Conservation (phyloP, 1,140 invertebrate genomes). For the Plodia interpunctella region DNA sequence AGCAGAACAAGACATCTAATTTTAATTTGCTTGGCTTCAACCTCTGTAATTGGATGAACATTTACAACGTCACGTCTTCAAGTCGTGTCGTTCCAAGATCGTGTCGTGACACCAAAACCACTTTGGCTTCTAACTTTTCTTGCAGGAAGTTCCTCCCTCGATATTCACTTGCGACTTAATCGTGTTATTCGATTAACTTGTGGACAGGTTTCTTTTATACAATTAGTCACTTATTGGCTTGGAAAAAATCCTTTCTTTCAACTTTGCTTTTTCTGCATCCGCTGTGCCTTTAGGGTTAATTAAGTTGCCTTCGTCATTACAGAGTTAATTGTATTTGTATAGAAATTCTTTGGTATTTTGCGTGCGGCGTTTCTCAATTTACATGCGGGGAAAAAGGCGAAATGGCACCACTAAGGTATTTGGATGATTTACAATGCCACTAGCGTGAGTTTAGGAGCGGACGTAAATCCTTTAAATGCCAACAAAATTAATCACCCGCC, state of each 20-base stretch:
- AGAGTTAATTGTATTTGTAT: slow-evolving; percentile 12
- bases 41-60: background rate
- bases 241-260: slow-evolving; percentile 36
- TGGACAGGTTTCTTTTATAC: slow-evolving; percentile 56
- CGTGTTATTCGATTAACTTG: slow-evolving; percentile 59
- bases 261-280: slow-evolving; percentile 10
- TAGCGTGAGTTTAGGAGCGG: slow-evolving; percentile 53
- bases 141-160: slow-evolving; percentile 36
- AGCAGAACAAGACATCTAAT: slow-evolving; percentile 1
- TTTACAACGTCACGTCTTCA: background rate
- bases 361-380: slow-evolving; percentile 27
- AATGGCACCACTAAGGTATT: slow-evolving; percentile 6
- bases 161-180: slow-evolving; percentile 58
- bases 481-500: slow-evolving; percentile 60
- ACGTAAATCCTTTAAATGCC: slow-evolving; percentile 56
- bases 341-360: slow-evolving; percentile 38
- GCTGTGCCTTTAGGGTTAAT: slow-evolving; percentile 16
- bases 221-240: slow-evolving; percentile 60
- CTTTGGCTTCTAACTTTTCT: slow-evolving; percentile 37
- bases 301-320: slow-evolving; percentile 19
- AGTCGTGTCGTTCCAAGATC: slow-evolving; percentile 13
- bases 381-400: slow-evolving; percentile 24
- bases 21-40: slow-evolving; percentile 6
- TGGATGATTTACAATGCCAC: slow-evolving; percentile 52
- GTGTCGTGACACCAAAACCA: slow-evolving; percentile 6